phyloP scores from a whole-genome alignment of 2,888 invertebrate species.

The Apantesis nais region DNA sequence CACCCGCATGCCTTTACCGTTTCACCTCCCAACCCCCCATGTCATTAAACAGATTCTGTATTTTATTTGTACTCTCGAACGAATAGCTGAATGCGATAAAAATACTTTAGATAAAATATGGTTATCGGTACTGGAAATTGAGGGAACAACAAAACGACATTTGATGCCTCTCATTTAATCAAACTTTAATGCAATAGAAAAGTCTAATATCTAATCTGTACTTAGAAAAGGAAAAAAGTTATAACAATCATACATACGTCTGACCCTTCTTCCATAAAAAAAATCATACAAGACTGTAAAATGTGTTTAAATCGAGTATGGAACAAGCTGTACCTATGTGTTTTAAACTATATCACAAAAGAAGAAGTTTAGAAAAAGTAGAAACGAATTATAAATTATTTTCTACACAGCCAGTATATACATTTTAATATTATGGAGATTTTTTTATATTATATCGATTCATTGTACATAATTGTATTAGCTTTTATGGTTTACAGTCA shows the following conservation, averaged over 20 bases:
- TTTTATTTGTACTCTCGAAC: slow-evolving; percentile 30
- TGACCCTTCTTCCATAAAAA: no score
- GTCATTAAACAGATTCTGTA: slow-evolving; percentile 48
- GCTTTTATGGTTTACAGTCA: no score
- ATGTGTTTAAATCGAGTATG: not conserved
- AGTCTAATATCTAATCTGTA: not conserved
- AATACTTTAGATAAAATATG: slow-evolving; percentile 17
- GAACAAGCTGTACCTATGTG: not conserved
- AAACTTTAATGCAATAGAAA: not conserved
- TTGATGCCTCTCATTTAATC: not conserved
- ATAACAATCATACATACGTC: not conserved
- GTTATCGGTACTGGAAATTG: slow-evolving; percentile 10
- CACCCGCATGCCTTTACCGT: slow-evolving; percentile 24
- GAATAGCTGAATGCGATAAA: slow-evolving; percentile 12
- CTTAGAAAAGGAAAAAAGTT: not conserved
- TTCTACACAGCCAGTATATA: no score
- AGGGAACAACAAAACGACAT: slow-evolving; percentile 1
- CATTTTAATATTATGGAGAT: no score
- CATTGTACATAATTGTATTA: no score
- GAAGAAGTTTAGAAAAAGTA: not conserved
- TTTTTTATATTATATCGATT: no score
- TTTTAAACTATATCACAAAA: not conserved
- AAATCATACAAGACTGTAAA: not conserved
- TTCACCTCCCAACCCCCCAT: slow-evolving; percentile 38
- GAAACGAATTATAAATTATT: no score